Evolutionary conservation across 2,888 invertebrate genomes (phyloP).

Genomic region (Stenodera caucasica): DNA sequence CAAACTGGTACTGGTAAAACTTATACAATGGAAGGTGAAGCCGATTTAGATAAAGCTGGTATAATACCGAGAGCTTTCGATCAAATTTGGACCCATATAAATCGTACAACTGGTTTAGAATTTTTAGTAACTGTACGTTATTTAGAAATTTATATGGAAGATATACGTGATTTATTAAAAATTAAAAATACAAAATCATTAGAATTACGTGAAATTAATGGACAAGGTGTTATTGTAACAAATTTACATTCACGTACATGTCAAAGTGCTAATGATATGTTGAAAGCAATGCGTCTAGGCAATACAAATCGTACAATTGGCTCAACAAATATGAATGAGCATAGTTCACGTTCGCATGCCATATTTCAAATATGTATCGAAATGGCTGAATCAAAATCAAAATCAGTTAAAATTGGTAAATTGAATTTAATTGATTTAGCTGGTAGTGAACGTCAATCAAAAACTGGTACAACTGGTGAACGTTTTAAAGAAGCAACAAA

Average conservation of each 20-base stretch:
- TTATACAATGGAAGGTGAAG: constrained; percentile 74
- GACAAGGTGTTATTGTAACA: constrained; percentile 90
- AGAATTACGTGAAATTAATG: constrained; percentile 67
- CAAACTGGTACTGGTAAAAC: constrained; percentile 96
- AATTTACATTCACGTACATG: constrained; percentile 94
- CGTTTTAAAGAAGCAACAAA: constrained; percentile 94
- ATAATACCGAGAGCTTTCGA: constrained; percentile 83
- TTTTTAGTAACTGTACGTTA: constrained; percentile 96
- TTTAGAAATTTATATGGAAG: constrained; percentile 95
- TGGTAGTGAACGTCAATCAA: constrained; percentile 95
- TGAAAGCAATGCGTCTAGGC: constrained; percentile 89
- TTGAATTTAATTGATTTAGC: constrained; percentile 97
- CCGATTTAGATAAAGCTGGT: constrained; percentile 71
- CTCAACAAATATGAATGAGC: constrained; percentile 73
- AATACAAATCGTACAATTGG: constrained; percentile 94
- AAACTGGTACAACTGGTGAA: constrained; percentile 94
- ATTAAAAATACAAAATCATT: constrained; percentile 58
- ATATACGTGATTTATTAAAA: constrained; percentile 72
- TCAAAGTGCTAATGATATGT: constrained; percentile 91
- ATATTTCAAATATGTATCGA: constrained; percentile 98
- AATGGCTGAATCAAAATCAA: constrained; percentile 75
- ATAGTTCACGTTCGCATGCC: constrained; percentile 96
- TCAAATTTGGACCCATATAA: constrained; percentile 95
- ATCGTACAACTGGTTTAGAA: constrained; percentile 86
- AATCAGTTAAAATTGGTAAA: constrained; percentile 78